A percentile compares a stretch with the other conserved stretches of the same genome.
These are phyloP conservation scores for Phyto melanocephala DNA, from an alignment of 2,888 invertebrate genomes.

Conservation along the genomic window DNA sequence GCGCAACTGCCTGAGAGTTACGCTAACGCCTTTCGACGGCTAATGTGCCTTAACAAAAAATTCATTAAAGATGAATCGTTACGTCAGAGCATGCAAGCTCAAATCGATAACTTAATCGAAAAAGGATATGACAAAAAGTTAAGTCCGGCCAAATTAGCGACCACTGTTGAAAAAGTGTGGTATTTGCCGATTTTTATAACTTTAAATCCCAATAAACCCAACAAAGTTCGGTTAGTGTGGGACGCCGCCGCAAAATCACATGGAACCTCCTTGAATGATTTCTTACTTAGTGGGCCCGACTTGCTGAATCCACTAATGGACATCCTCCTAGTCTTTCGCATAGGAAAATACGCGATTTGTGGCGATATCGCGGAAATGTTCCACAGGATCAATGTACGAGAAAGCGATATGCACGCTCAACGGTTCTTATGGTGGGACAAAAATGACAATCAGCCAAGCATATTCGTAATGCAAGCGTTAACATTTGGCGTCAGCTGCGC, in stretches of 20 bases:
- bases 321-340: constrained; percentile 65
- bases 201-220: constrained; percentile 65
- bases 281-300: constrained; percentile 50
- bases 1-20: constrained; percentile 26
- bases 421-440: constrained; percentile 58
- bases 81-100: constrained; percentile 18
- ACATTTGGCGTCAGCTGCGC: constrained; percentile 27
- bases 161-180: not conserved
- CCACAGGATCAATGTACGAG: constrained; percentile 50
- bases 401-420: constrained; percentile 58
- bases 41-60: constrained; percentile 29
- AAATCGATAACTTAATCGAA: not conserved
- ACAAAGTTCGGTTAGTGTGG: constrained; percentile 69
- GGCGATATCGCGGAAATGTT: constrained; percentile 64
- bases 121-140: constrained; percentile 17
- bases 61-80: not conserved
- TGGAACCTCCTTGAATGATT: constrained; percentile 69
- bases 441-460: constrained; percentile 35
- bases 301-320: constrained; percentile 41
- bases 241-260: constrained; percentile 70
- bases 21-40: not conserved
- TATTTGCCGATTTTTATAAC: constrained; percentile 12
- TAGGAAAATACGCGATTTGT: constrained; percentile 51
- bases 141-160: not conserved
- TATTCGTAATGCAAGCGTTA: constrained; percentile 47